Evolutionary conservation across 53 echinoderm and acorn worm species (phyloP).

Genomic region (Holothuria leucospilota): DNA sequence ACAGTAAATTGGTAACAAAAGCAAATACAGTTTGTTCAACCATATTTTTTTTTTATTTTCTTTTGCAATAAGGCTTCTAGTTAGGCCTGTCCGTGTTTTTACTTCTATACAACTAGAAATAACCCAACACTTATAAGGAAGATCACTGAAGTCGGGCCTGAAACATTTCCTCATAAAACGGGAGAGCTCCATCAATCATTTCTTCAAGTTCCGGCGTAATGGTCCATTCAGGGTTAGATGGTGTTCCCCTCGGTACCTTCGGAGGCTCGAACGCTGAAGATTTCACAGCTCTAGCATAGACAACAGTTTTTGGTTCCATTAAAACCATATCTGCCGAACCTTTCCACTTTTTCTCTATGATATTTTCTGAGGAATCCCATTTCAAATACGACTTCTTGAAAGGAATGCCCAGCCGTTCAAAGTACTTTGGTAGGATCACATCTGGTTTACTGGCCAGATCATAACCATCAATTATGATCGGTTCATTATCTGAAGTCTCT

Average conservation of each 20-base stretch:
- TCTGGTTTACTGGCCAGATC: conserved; percentile 28
- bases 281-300: not conserved
- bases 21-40: too few relatives aligned
- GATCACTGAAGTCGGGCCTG: too few relatives aligned
- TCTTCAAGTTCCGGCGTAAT: not conserved
- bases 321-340: not conserved
- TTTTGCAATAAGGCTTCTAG: too few relatives aligned
- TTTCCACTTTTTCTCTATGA: conserved; percentile 13
- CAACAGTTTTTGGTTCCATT: not conserved
- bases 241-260: not conserved
- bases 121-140: too few relatives aligned
- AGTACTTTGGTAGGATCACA: not conserved
- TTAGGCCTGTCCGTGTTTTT: too few relatives aligned
- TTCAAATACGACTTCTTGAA: conserved; percentile 17
- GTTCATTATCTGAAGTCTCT: not conserved
- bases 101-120: too few relatives aligned
- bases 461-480: conserved; percentile 21
- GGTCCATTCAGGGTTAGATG: conserved; percentile 10
- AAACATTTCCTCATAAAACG: conserved; percentile 30
- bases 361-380: not conserved
- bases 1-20: too few relatives aligned
- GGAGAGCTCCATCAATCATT: conserved; percentile 1
- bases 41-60: too few relatives aligned
- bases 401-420: conserved; percentile 18
- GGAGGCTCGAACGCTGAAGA: conserved; percentile 11